Evolutionary conservation across 2,888 invertebrate genomes (phyloP), one percentile per base, ranked within the genome.

Genomic region (Cosmorhoe ocellata): DNA sequence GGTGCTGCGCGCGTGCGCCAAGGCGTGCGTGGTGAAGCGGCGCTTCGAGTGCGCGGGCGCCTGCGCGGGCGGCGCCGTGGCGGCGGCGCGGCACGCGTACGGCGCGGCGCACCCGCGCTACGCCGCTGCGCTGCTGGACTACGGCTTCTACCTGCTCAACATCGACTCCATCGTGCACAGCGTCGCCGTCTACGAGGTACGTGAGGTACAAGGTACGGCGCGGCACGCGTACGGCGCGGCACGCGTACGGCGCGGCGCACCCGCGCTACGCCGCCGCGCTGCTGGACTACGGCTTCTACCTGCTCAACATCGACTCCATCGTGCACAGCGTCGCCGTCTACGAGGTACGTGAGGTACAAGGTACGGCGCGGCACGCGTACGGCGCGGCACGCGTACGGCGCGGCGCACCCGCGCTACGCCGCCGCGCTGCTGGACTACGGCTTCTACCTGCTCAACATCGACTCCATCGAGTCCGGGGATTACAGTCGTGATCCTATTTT

Each of bases 131-230:
- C 90, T 98, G 51, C 91, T 96, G 62, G 97, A 98, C 88, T 97
- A 96, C 81, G 98, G 97, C 59, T 98, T 96, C 90, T 98, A 96
- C 79, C 90, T 98, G 69, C 92, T 98, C 63, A 97, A 98, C 83
- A 94, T 95, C 43, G 98, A 98, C 87, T 94, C 94, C 44, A 95
- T 97, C 60, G 91, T 92, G 58, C 95, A 96, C 72, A 96, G 97
- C 71, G 96, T 98, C n/a, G 91, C 93, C 53, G 94, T 96, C 0
- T 98, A 97, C 76, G 93, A 94, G 92, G 94, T 94, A 65, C 27
- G 50, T 42, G 7, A 7, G n/a, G n/a, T n/a, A n/a, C n/a, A n/a
- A n/a, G n/a, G n/a, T n/a, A n/a, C n/a, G n/a, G n/a, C n/a, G n/a
- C n/a, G 3, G 18, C 18, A n/a, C n/a, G n/a, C n/a, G n/a, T n/a